Percentiles rank a stretch among this genome's conserved stretches.
phyloP scores from a whole-genome alignment of 2,888 invertebrate genomes.

The Abrostola tripartita region DNA sequence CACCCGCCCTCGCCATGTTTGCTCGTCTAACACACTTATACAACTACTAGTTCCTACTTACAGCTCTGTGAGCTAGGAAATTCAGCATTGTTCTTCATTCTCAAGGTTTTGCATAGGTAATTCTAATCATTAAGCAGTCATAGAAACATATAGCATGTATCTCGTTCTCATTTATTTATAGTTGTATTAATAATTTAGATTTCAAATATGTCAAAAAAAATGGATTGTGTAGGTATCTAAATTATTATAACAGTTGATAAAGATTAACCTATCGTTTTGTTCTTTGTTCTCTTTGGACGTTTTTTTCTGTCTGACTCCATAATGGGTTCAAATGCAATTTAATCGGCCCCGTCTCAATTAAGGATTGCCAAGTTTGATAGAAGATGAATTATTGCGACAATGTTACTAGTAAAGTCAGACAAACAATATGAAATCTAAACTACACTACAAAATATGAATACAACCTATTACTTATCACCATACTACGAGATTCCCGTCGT shows the following conservation, averaged over 20 bases:
- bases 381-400: slow-evolving; percentile 34
- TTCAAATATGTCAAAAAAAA: too few species aligned
- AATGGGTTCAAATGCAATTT: slow-evolving; percentile 45
- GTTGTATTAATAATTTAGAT: too few species aligned
- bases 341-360: slow-evolving; percentile 20
- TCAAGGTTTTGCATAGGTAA: not conserved
- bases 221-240: too few species aligned
- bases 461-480: too few species aligned
- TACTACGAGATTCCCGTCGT: too few species aligned
- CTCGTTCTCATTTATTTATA: too few species aligned
- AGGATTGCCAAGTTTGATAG: slow-evolving; percentile 35
- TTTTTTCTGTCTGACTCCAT: slow-evolving; percentile 35
- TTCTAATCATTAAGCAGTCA: not conserved
- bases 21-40: slow-evolving; percentile 36
- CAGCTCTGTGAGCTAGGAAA: slow-evolving; percentile 2
- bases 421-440: too few species aligned
- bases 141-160: too few species aligned
- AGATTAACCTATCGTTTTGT: slow-evolving; percentile 8
- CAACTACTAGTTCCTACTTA: slow-evolving; percentile 26
- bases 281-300: slow-evolving; percentile 5
- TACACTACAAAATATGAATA: too few species aligned
- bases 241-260: too few species aligned
- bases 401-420: not conserved
- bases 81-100: not conserved
- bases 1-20: slow-evolving; percentile 46